phyloP scores from a whole-genome alignment of 2,113 vertebrate genomes.

The Neopipo cinnamomea region DNA sequence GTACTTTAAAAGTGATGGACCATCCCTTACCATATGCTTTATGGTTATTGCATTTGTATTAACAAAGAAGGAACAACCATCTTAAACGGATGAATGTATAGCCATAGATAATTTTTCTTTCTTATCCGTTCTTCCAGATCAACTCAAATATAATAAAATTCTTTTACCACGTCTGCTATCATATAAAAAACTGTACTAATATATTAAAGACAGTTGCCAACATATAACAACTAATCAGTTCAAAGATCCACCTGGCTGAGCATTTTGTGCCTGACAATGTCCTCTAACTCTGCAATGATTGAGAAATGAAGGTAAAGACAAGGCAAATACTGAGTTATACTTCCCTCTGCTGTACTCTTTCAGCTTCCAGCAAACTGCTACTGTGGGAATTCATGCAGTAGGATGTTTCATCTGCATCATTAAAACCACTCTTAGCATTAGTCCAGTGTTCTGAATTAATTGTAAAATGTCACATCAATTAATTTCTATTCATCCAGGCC shows the following conservation, averaged over 20 bases:
- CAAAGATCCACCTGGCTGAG: neutral
- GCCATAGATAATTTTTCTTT: neutral
- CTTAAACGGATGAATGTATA: neutral
- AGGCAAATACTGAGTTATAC: neutral
- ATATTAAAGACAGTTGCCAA: neutral
- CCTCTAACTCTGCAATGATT: neutral
- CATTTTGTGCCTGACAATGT: neutral
- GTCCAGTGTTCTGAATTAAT: constrained; percentile 2
- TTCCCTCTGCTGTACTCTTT: constrained; percentile 20
- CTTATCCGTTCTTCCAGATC: neutral
- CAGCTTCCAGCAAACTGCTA: neutral
- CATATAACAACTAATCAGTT: neutral
- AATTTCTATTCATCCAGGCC: neutral
- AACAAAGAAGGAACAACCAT: neutral
- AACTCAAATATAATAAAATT: neutral
- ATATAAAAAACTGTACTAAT: neutral
- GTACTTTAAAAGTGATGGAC: constrained; percentile 10
- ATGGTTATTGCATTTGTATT: constrained; percentile 20
- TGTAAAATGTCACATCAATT: constrained; percentile 9
- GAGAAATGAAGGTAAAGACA: neutral
- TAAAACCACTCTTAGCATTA: neutral
- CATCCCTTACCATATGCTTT: constrained; percentile 34
- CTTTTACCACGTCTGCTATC: neutral
- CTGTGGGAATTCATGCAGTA: neutral
- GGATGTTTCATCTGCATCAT: neutral